phyloP scores from a whole-genome alignment of 2,113 vertebrate genomes.

The Axis porcinus region DNA sequence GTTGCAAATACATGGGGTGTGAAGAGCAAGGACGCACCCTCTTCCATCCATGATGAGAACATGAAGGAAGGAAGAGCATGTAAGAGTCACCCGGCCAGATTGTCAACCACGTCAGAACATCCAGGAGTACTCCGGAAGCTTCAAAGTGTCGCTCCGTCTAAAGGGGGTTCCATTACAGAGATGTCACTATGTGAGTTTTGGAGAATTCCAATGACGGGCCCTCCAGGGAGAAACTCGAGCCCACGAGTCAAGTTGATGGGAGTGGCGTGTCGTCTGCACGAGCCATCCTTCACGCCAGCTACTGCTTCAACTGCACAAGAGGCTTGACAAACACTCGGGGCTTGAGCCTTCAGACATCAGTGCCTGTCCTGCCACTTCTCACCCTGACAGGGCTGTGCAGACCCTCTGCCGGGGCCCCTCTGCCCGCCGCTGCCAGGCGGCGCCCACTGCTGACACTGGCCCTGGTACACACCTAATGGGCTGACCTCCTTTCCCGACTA shows the following conservation, averaged over 20 bases:
- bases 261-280: neutral
- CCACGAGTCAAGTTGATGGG: neutral
- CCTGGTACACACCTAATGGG: slow-evolving; percentile 84
- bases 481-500: slow-evolving; percentile 92
- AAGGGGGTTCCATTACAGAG: neutral
- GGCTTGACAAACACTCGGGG: slow-evolving; percentile 50
- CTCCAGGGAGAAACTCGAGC: neutral
- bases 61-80: neutral
- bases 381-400: slow-evolving; percentile 66
- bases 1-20: neutral
- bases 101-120: fast-evolving
- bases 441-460: slow-evolving; percentile 78
- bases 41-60: neutral
- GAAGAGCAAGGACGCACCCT: neutral
- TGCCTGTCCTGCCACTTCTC: neutral
- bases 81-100: neutral
- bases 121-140: neutral
- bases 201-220: neutral
- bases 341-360: slow-evolving; percentile 69
- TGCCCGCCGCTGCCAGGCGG: slow-evolving; percentile 77
- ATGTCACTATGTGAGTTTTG: neutral
- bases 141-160: neutral
- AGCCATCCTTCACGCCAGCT: neutral
- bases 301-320: neutral
- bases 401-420: slow-evolving; percentile 48